A percentile compares a stretch with the other conserved stretches of the same genome.
Evolutionary conservation across 2,113 vertebrate species (phyloP).

Genomic region (Bagarius yarrelli): DNA sequence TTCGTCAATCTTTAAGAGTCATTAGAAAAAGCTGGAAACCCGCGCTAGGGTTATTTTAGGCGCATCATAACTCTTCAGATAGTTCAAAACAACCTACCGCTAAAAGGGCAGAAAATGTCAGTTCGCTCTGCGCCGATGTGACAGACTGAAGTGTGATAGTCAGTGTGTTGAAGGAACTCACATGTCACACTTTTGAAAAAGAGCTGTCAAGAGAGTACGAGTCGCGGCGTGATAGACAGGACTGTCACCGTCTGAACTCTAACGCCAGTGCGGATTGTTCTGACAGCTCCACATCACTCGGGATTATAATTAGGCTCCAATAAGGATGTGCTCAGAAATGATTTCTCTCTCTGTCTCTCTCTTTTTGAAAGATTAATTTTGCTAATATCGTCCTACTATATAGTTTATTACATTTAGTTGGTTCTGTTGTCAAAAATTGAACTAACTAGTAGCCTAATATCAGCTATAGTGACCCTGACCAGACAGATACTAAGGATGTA

Average conservation of each 20-base stretch:
- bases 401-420: neutral
- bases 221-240: neutral
- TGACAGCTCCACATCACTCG: neutral
- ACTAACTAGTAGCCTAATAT: neutral
- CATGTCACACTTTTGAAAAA: neutral
- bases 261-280: neutral
- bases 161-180: neutral
- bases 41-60: neutral
- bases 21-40: neutral
- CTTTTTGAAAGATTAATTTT: neutral
- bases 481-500: neutral
- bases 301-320: neutral
- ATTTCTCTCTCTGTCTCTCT: neutral
- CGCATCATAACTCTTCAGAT: neutral
- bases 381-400: neutral
- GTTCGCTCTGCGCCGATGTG: neutral
- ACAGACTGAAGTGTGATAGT: slow-evolving; percentile 21
- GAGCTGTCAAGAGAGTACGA: neutral
- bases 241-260: neutral
- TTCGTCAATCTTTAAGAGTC: neutral
- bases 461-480: neutral
- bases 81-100: slow-evolving; percentile 12
- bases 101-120: slow-evolving; percentile 39
- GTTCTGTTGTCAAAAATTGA: neutral
- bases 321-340: neutral